Evolutionary conservation across 2,888 invertebrate species (phyloP), one percentile per base, ranked within the genome.

Genomic region (Lissocephala sabroskyi): DNA sequence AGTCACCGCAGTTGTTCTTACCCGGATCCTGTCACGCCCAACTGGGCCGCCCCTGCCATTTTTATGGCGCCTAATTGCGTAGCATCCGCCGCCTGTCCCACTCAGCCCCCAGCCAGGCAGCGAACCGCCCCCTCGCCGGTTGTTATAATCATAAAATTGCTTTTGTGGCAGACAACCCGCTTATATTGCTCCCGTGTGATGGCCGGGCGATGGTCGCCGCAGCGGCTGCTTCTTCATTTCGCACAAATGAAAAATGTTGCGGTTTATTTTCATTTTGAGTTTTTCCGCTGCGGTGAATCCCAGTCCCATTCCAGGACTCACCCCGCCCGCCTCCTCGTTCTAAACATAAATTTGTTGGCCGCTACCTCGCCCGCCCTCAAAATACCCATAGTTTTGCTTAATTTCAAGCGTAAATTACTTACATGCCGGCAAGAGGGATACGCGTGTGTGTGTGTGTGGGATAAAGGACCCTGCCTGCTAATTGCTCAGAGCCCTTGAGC

Each of bases 101-200:
- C 17, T 16, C 17, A 11, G 3, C 19, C 3, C 18, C 37, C 7
- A 32, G 32, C 32, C 5, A 6, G 32, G 32, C 5, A 4, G 5
- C n/a, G 32, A 10, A 23, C 54, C 55, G 45, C 65, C 56, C 66
- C 65, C 75, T 67, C 64, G 62, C 63, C 74, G 68, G 70, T 71
- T n/a, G n/a, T n/a, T 74, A 77, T 75, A 77, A 79, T 80, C 80
- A 79, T 76, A 75, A 80, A 80, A 80, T 79, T 79, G 75, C 79
- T 79, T 80, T 79, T 75, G 74, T 79, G 79, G 71, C 70, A 63
- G 62, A 73, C 76, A 73, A 67, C 73, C 70, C 74, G 68, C 62
- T 68, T 76, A 71, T 71, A 71, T 71, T 76, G 76, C 71, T 71
- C 71, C 71, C 76, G 76, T 73, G 76, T 73, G 71, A 70, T 75